Evolutionary conservation across 92 coral and sea anemone species (phyloP).

Genomic region (Isaurus tuberculatus): DNA sequence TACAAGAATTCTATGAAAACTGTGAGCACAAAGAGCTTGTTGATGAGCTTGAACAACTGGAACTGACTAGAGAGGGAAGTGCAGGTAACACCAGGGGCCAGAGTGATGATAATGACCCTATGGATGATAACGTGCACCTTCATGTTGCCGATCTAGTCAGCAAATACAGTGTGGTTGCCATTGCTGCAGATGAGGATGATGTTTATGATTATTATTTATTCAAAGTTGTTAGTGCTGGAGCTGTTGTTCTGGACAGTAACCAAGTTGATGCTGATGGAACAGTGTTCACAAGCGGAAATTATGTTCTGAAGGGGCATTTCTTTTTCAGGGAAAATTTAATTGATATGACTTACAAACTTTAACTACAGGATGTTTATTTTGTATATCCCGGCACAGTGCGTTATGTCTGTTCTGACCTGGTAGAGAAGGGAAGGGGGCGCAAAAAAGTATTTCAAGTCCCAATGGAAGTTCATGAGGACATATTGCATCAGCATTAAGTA

Average conservation of each 20-base stretch:
- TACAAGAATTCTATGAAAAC: background rate
- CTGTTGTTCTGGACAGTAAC: slow-evolving; percentile 24
- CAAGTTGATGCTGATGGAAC: background rate
- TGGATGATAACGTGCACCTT: slow-evolving; percentile 24
- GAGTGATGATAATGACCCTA: slow-evolving; percentile 4
- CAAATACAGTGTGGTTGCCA: slow-evolving; percentile 30
- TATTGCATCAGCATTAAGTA: background rate
- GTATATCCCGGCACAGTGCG: slow-evolving; percentile 54
- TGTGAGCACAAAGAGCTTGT: slow-evolving; percentile 24
- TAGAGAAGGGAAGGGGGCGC: slow-evolving; percentile 49
- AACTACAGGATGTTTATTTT: slow-evolving; percentile 15
- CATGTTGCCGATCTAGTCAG: slow-evolving; percentile 33
- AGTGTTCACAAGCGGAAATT: background rate
- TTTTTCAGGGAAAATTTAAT: background rate
- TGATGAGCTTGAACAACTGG: slow-evolving; percentile 12
- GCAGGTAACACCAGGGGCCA: slow-evolving; percentile 18
- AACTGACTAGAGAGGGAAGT: slow-evolving; percentile 1
- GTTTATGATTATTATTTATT: slow-evolving; percentile 7
- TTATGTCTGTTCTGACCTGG: slow-evolving; percentile 52
- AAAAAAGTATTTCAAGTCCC: slow-evolving; percentile 46
- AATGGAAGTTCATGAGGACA: slow-evolving; percentile 55
- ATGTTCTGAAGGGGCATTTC: background rate
- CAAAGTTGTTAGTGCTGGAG: slow-evolving; percentile 12
- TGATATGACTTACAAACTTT: slow-evolving; percentile 13
- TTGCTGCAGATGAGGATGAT: slow-evolving; percentile 34